Evolutionary conservation across 2,113 vertebrate species (phyloP), one percentile per base, ranked within the genome.

Genomic region (Todiramphus saurophagus): DNA sequence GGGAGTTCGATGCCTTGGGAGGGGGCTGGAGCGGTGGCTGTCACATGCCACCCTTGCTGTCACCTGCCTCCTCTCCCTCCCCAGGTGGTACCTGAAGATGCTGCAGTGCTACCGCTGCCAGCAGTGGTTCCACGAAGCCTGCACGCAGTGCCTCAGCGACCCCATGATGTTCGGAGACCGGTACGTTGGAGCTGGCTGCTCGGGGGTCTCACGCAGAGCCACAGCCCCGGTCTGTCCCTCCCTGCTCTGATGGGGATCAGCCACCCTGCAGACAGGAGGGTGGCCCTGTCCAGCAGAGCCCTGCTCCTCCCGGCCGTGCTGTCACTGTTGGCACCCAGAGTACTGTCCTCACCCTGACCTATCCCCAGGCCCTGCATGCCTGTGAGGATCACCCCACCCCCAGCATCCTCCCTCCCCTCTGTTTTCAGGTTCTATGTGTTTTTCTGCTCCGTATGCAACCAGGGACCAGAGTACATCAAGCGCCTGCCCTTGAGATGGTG

Each of bases 101-200:
- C 97, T 99, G 94, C 99, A 99, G 95, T 99, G 99, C 78, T 98
- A 98, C 95, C 97, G 97, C 58, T 99, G 99, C 96, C 97, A 98
- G 70, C 99, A 99, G 97, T 99, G 99, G 99, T 99, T 99, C 96
- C 99, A 99, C 1, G 99, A 99, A 86, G 99, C 99, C n/a, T 99
- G 99, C 51, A 99, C 98, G 7, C 99, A 99, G 97, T 99, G 99
- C 97, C 98, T 99, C 83, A 99, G 98, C 2, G 99, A 99, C 75
- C 97, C 99, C 94, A 99, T 99, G 99, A 98, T 99, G 98, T 99
- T 99, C 1, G 99, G 99, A 79, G 99, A 99, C 97, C 97, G 99
- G 99, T 99, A 97, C 0, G 97, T 62, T 5, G 0, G 31, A 76
- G 44, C n/a, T 68, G 62, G 25, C 39, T 72, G 20, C 39, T 10